Conservation (phyloP, 2,797 vertebrate genomes). For the Microctenopoma steveboyesi region DNA sequence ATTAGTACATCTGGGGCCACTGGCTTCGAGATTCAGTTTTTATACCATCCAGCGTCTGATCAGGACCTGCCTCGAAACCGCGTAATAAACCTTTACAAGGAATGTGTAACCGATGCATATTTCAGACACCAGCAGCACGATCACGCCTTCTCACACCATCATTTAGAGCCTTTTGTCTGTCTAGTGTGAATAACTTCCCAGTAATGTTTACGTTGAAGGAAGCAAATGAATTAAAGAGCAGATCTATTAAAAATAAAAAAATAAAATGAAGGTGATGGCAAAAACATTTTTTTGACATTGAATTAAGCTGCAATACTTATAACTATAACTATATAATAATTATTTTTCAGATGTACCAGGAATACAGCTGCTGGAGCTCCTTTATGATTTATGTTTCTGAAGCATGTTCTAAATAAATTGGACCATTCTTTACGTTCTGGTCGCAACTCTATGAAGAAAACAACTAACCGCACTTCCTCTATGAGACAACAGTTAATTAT, state of each 20-base stretch:
- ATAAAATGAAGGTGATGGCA: too few relatives aligned
- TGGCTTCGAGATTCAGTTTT: slow-evolving; percentile 45
- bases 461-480: slow-evolving; percentile 68
- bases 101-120: slow-evolving; percentile 62
- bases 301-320: neutral
- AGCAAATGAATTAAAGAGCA: slow-evolving; percentile 27
- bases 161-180: slow-evolving; percentile 30
- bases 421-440: slow-evolving; percentile 34
- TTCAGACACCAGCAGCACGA: slow-evolving; percentile 40
- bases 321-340: neutral
- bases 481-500: slow-evolving; percentile 66
- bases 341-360: slow-evolving; percentile 15
- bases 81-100: slow-evolving; percentile 57
- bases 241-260: neutral
- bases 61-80: slow-evolving; percentile 52
- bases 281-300: neutral
- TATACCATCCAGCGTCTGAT: slow-evolving; percentile 57
- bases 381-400: slow-evolving; percentile 23
- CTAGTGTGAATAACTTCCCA: slow-evolving; percentile 40
- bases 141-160: slow-evolving; percentile 44
- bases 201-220: slow-evolving; percentile 37
- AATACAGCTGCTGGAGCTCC: slow-evolving; percentile 13
- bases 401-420: slow-evolving; percentile 35
- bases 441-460: slow-evolving; percentile 55
- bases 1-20: neutral